Percentiles rank a stretch among this genome's conserved stretches.
These are phyloP conservation scores for Magallana angulata DNA, from an alignment of 1,140 invertebrate species.

Conservation along the genomic window DNA sequence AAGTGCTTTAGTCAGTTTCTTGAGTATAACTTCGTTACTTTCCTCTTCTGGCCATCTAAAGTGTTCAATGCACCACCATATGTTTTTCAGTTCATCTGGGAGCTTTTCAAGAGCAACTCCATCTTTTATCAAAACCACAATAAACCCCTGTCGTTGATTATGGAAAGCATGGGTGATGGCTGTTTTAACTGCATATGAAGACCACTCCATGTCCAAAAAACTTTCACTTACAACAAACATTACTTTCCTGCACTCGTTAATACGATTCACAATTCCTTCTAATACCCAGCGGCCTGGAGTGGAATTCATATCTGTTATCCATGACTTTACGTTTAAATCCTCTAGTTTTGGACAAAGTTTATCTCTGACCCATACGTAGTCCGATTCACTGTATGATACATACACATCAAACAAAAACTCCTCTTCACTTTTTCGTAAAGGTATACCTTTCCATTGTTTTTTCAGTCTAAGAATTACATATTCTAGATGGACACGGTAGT, in stretches of 20 bases:
- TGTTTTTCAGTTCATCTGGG: too few species aligned
- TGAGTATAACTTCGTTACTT: background rate
- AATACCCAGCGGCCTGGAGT: too few species aligned
- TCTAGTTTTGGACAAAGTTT: background rate
- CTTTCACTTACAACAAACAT: too few species aligned
- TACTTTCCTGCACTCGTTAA: too few species aligned
- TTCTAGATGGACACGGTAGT: background rate
- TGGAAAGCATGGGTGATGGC: background rate
- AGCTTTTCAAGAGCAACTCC: too few species aligned
- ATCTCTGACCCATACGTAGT: background rate
- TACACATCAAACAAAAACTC: background rate
- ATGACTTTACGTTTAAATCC: too few species aligned
- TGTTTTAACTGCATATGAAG: background rate
- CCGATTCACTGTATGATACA: background rate
- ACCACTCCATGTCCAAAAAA: background rate
- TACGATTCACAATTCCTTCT: too few species aligned
- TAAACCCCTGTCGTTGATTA: background rate
- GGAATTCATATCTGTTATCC: too few species aligned
- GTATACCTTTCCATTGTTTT: background rate
- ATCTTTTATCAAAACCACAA: background rate
- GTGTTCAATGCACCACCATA: too few species aligned
- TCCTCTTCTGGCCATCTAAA: too few species aligned
- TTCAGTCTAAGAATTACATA: background rate
- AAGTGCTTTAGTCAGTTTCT: background rate
- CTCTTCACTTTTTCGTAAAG: background rate